Evolutionary conservation across 2,113 vertebrate genomes (phyloP).

Genomic region (Chlorodrepanis virens): DNA sequence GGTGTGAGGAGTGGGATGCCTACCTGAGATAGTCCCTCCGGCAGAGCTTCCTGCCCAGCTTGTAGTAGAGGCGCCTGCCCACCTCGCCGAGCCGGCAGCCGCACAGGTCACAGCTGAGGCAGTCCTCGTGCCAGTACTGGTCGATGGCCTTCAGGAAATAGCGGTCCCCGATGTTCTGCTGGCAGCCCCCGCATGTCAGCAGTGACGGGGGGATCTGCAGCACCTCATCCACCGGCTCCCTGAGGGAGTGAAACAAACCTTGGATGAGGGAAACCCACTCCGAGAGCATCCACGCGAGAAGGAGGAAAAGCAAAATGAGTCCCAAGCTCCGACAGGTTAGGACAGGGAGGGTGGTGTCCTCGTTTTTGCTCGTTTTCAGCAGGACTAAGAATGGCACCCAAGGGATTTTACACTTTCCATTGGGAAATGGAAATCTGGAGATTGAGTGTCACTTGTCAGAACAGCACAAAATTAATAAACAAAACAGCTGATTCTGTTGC

Average conservation of each 20-base stretch:
- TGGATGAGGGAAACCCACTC: accelerated
- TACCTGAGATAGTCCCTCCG: conserved; percentile 97
- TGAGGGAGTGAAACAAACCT: background rate
- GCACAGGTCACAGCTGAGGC: conserved; percentile 96
- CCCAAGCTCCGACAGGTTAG: background rate
- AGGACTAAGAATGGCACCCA: background rate
- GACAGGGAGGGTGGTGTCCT: background rate
- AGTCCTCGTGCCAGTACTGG: conserved; percentile 99
- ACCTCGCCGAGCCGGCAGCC: conserved; percentile 95
- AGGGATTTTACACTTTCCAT: background rate
- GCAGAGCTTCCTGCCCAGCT: conserved; percentile 95
- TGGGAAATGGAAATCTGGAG: background rate
- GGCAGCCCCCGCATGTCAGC: conserved; percentile 95
- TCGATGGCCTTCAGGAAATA: conserved; percentile 99
- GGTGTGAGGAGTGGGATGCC: accelerated
- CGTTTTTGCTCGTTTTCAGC: background rate
- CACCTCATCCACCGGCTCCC: conserved; percentile 96
- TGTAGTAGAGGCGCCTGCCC: conserved; percentile 93
- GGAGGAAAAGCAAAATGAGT: background rate
- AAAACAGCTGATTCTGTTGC: background rate
- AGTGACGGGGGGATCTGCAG: conserved; percentile 95
- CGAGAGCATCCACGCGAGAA: accelerated
- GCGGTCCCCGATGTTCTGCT: conserved; percentile 97
- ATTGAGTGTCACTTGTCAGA: background rate
- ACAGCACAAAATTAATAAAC: background rate